These are phyloP conservation scores for Pyrrhia umbra DNA, from an alignment of 2,888 invertebrate species.

Conservation along the genomic window DNA sequence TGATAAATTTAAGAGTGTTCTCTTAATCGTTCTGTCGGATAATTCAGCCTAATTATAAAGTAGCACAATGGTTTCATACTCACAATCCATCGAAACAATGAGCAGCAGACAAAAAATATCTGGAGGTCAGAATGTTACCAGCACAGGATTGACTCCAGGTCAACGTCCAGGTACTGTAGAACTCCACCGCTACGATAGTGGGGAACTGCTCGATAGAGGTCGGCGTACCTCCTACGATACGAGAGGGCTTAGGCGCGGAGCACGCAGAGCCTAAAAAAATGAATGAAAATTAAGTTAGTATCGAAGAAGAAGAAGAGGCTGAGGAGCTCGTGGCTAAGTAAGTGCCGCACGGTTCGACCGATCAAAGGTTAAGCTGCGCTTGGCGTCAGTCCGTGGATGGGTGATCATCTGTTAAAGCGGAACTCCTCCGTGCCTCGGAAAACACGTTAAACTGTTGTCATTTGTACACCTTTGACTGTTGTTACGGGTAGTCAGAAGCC, in stretches of 20 bases:
- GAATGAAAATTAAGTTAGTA: too few relatives aligned
- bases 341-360: too few relatives aligned
- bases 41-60: not conserved
- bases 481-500: too few relatives aligned
- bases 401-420: too few relatives aligned
- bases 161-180: slow-evolving; percentile 4
- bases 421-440: too few relatives aligned
- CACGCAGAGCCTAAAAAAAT: not conserved
- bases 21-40: not conserved
- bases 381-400: too few relatives aligned
- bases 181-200: slow-evolving; percentile 66
- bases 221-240: slow-evolving; percentile 60
- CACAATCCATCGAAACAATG: slow-evolving; percentile 62
- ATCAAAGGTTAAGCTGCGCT: too few relatives aligned
- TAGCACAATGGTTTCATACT: too few relatives aligned
- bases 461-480: too few relatives aligned
- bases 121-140: slow-evolving; percentile 58
- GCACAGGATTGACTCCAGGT: slow-evolving; percentile 65
- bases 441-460: too few relatives aligned
- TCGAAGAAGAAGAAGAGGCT: too few relatives aligned
- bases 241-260: slow-evolving; percentile 5
- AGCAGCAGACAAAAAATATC: slow-evolving; percentile 62
- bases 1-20: not conserved
- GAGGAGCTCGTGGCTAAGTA: too few relatives aligned
- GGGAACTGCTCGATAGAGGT: slow-evolving; percentile 64